A percentile compares a stretch with the other conserved stretches of the same genome.
Evolutionary conservation across 1,140 invertebrate species (phyloP).

Genomic region (Aphaenogaster ashmeadi): DNA sequence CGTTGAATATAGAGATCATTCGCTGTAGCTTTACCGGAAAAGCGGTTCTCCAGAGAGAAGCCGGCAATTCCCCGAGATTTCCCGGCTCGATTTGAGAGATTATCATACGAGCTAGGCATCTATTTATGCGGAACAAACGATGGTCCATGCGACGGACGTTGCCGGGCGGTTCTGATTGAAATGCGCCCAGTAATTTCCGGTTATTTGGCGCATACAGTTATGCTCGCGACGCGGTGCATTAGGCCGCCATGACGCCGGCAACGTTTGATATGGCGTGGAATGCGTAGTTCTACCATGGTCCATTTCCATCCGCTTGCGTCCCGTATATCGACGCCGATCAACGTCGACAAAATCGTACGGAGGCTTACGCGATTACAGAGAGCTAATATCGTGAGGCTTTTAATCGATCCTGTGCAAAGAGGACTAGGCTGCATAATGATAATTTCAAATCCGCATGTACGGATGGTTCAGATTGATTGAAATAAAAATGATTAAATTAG

Average conservation of each 20-base stretch:
- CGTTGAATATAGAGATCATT: conserved; percentile 36
- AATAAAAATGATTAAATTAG: background rate
- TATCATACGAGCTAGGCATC: conserved; percentile 71
- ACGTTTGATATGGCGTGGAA: conserved; percentile 75
- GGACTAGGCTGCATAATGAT: conserved; percentile 7
- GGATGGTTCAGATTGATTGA: background rate
- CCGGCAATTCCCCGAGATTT: conserved; percentile 61
- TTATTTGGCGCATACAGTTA: conserved; percentile 78
- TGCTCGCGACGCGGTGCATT: conserved; percentile 69
- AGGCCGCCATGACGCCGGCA: conserved; percentile 68
- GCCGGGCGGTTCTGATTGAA: conserved; percentile 76
- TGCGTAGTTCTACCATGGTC: conserved; percentile 67
- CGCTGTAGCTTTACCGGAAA: conserved; percentile 27
- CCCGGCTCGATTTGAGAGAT: conserved; percentile 71
- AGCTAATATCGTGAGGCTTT: conserved; percentile 47
- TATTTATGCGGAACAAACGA: conserved; percentile 79
- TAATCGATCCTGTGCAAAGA: conserved; percentile 39
- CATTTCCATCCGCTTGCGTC: conserved; percentile 62
- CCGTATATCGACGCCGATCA: conserved; percentile 58
- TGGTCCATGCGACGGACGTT: conserved; percentile 69
- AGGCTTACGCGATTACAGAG: conserved; percentile 62
- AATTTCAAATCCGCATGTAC: background rate
- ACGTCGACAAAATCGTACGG: conserved; percentile 48
- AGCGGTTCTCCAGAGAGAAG: conserved; percentile 36
- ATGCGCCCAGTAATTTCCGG: conserved; percentile 80